phyloP scores from a whole-genome alignment of 2,888 invertebrate species.

The Cecidostiba fungosa region DNA sequence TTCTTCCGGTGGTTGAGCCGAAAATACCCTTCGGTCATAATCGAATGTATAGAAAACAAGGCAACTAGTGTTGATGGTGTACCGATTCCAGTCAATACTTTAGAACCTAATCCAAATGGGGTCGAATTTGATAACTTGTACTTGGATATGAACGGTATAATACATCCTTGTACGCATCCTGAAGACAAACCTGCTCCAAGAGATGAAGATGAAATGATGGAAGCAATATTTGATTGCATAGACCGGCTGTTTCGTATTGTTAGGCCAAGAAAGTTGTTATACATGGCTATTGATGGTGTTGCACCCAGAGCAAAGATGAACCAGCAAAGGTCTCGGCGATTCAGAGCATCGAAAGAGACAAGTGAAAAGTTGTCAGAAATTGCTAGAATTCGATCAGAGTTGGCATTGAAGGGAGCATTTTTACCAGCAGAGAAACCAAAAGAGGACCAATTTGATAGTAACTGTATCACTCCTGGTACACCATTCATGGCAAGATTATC shows the following conservation, averaged over 20 bases:
- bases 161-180: conserved; percentile 99
- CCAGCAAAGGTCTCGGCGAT: conserved; percentile 97
- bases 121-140: conserved; percentile 99
- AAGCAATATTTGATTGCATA: conserved; percentile 99
- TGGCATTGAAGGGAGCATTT: conserved; percentile 87
- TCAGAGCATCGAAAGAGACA: conserved; percentile 97
- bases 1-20: conserved; percentile 99
- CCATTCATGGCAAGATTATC: conserved; percentile 97
- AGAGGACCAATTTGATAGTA: conserved; percentile 98
- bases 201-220: conserved; percentile 99
- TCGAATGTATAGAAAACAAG: conserved; percentile 96
- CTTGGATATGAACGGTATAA: conserved; percentile 99
- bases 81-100: conserved; percentile 89
- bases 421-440: conserved; percentile 94
- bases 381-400: conserved; percentile 88
- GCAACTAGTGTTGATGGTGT: conserved; percentile 89
- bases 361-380: conserved; percentile 94
- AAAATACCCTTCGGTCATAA: conserved; percentile 98
- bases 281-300: conserved; percentile 99
- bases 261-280: conserved; percentile 94
- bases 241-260: conserved; percentile 97
- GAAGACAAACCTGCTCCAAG: conserved; percentile 98
- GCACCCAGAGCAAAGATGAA: conserved; percentile 99
- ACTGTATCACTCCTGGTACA: conserved; percentile 99
- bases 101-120: conserved; percentile 96